Conservation (phyloP, 23 tunicate genomes). For the Halocynthia aurantium region DNA sequence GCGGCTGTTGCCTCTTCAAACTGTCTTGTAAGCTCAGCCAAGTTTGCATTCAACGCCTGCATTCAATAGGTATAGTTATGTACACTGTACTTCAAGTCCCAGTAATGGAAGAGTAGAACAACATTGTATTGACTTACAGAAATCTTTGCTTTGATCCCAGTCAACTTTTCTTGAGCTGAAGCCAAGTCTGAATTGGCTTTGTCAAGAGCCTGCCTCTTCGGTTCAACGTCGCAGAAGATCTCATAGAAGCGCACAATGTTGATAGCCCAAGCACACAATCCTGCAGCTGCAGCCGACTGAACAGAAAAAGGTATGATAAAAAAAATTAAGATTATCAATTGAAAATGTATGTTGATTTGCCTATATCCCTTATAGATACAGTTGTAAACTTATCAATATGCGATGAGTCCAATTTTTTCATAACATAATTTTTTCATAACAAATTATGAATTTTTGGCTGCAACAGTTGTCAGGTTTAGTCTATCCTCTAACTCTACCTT, state of each 20-base stretch:
- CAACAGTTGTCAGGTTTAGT: no score
- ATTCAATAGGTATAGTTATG: not conserved
- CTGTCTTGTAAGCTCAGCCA: slow-evolving; percentile 72
- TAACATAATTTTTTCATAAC: no score
- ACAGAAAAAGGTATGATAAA: not conserved
- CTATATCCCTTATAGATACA: no score
- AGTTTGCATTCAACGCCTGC: slow-evolving; percentile 77
- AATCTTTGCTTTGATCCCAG: slow-evolving; percentile 75
- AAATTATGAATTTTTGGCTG: no score
- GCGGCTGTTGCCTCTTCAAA: slow-evolving; percentile 98
- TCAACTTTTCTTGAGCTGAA: slow-evolving; percentile 82
- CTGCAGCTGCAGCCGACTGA: slow-evolving; percentile 90
- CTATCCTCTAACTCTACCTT: slow-evolving; percentile 31
- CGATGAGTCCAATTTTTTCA: no score
- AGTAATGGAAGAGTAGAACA: not conserved
- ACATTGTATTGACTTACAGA: slow-evolving; percentile 42
- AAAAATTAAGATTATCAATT: no score
- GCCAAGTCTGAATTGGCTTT: slow-evolving; percentile 83
- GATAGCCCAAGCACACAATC: slow-evolving; percentile 92
- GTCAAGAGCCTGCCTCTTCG: slow-evolving; percentile 77
- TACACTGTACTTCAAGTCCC: no score
- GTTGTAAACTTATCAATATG: not conserved
- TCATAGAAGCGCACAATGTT: slow-evolving; percentile 91
- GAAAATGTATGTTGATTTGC: no score
- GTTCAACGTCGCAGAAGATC: slow-evolving; percentile 97